Base-by-base conservation (phyloP, 2,113 vertebrate genomes). In the Chrysochloris asiatica region DNA sequence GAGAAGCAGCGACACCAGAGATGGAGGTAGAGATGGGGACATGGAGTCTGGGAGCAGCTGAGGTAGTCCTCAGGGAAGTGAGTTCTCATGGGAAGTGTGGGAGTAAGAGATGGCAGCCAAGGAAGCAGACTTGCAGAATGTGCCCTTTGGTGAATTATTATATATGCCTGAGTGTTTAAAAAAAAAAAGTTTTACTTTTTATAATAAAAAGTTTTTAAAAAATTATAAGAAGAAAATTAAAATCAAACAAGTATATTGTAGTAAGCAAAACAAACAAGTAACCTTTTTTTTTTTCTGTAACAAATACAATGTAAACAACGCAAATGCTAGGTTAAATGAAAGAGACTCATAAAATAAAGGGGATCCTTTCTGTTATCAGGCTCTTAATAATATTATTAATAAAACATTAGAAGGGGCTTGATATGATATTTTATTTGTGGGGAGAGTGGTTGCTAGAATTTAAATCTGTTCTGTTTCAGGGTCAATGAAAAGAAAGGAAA, bases 331-430 rank as follows among this genome's bases (percentile, higher is more conserved):
- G 24, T 26, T n/a, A 84, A 26, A 52, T 38, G 2, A 81, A 80
- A 93, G 28, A 94, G 12, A 30, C 3, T 38, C 19, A 21, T 41
- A 5, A 63, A 76, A 71, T 36, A 59, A 88, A 90, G 63, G 36
- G 45, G 24, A 79, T 1, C 4, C 4, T 21, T 56, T 69, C 1
- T 41, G 45, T 33, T 61, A 24, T 28, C 73, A 87, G 78, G 8
- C 5, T 84, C 52, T 89, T 89, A 24, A 52, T 43, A 81, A 86
- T 89, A 30, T 54, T 50, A 50, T 80, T 63, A 77, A 72, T 80
- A 36, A 86, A 86, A 38, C 36, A 41, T 24, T 72, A 26, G 8
- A 10, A 0, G 6, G 41, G 36, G 86, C 38, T n/a, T n/a, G n/a
- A n/a, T n/a, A n/a, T n/a, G n/a, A n/a, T n/a, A n/a, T 17, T 85